Conservation (phyloP, 2,888 invertebrate genomes). For the Punctoribates punctum region DNA sequence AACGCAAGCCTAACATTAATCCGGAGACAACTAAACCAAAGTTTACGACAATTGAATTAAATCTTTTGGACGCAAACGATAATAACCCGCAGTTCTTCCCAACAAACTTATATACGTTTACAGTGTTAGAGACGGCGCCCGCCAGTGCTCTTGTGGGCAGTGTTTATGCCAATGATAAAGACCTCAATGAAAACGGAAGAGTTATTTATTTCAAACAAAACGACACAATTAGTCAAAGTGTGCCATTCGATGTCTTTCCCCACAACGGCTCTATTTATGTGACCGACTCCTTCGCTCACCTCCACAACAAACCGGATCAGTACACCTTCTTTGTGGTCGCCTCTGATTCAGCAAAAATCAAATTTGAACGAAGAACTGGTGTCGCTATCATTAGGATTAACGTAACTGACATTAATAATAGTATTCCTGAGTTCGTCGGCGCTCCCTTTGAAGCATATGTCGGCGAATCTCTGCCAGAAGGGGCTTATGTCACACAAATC, state of each 20-base stretch:
- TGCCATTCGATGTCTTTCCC: constrained; percentile 50
- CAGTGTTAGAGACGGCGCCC: constrained; percentile 65
- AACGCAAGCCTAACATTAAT: constrained; percentile 64
- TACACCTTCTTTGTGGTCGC: constrained; percentile 50
- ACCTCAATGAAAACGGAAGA: constrained; percentile 70
- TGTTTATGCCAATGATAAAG: constrained; percentile 76
- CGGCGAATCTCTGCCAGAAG: constrained; percentile 68
- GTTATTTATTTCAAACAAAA: constrained; percentile 69
- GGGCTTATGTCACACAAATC: constrained; percentile 49
- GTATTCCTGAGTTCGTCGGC: constrained; percentile 49
- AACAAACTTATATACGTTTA: constrained; percentile 75
- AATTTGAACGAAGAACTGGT: constrained; percentile 48
- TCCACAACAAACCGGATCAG: constrained; percentile 51
- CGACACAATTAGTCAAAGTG: constrained; percentile 48
- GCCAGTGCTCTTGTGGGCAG: constrained; percentile 69
- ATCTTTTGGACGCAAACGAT: constrained; percentile 70
- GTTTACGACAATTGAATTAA: constrained; percentile 66
- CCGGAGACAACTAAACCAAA: constrained; percentile 56
- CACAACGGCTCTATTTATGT: constrained; percentile 50
- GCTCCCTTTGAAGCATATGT: constrained; percentile 71
- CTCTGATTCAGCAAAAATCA: constrained; percentile 55
- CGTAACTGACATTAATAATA: constrained; percentile 50
- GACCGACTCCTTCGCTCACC: constrained; percentile 55
- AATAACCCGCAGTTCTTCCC: constrained; percentile 82
- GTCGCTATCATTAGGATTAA: constrained; percentile 49